phyloP scores from a whole-genome alignment of 1,140 invertebrate genomes.

The Helicorthomorpha holstii region DNA sequence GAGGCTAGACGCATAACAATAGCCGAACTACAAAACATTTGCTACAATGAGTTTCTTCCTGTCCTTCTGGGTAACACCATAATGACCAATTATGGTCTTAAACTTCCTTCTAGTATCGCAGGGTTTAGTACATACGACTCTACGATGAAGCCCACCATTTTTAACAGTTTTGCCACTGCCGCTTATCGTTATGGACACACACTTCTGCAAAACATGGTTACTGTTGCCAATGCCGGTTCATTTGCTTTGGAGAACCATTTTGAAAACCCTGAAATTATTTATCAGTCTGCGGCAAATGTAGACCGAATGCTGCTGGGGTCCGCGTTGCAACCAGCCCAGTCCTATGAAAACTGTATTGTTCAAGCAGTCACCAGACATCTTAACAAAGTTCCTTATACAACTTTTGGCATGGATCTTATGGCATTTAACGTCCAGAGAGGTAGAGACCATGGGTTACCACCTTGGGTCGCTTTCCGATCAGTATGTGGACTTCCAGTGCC shows the following conservation, averaged over 20 bases:
- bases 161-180: conserved; percentile 17
- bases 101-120: conserved; percentile 7
- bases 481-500: conserved; percentile 39
- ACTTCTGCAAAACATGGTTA: neutral
- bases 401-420: conserved; percentile 77
- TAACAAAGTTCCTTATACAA: conserved; percentile 69
- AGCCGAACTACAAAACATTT: conserved; percentile 65
- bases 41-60: conserved; percentile 71
- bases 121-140: conserved; percentile 15
- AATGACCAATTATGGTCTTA: conserved; percentile 17
- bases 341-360: conserved; percentile 77
- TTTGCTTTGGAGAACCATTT: conserved; percentile 2
- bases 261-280: neutral
- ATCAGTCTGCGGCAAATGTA: neutral
- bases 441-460: conserved; percentile 40
- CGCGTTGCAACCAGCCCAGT: neutral
- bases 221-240: neutral
- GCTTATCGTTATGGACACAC: conserved; percentile 15
- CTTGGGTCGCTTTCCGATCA: conserved; percentile 42
- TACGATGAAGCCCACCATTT: conserved; percentile 12
- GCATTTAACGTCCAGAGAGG: conserved; percentile 75
- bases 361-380: conserved; percentile 86
- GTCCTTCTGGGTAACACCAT: conserved; percentile 35
- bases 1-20: conserved; percentile 40
- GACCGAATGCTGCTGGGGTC: neutral